These are phyloP conservation scores for Saiga tatarica DNA, from an alignment of 2,113 vertebrate species.

Conservation along the genomic window DNA sequence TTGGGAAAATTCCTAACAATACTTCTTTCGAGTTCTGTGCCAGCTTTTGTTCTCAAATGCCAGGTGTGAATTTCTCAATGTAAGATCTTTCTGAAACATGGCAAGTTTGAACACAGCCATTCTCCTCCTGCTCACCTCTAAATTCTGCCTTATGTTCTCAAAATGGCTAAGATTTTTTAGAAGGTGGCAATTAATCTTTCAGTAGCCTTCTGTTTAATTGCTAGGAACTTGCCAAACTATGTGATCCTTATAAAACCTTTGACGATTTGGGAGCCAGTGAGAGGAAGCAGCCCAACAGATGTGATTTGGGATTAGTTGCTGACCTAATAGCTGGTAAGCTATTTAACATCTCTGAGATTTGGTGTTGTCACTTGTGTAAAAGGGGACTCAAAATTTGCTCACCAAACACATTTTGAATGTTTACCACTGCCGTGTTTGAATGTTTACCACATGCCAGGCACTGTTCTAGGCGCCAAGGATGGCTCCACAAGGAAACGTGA, in stretches of 20 bases:
- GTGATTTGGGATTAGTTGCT: slow-evolving; percentile 29
- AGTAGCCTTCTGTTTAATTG: not conserved
- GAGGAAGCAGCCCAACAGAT: slow-evolving; percentile 30
- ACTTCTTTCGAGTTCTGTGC: not conserved
- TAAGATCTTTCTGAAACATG: not conserved
- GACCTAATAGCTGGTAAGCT: slow-evolving; percentile 49
- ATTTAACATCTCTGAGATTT: slow-evolving; percentile 2
- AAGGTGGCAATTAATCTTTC: slow-evolving; percentile 9
- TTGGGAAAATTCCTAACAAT: not conserved
- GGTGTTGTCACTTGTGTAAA: not conserved
- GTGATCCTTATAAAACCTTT: slow-evolving; percentile 40
- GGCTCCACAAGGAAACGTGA: not conserved
- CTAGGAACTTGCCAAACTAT: slow-evolving; percentile 24
- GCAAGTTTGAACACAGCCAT: slow-evolving; percentile 43
- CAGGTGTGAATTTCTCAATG: slow-evolving; percentile 19
- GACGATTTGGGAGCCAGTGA: not conserved
- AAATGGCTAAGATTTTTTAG: not conserved
- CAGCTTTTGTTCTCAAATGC: slow-evolving; percentile 32
- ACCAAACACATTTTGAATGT: not conserved
- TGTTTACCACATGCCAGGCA: not conserved
- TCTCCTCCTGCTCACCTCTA: not conserved
- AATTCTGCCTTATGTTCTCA: not conserved
- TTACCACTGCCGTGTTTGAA: not conserved
- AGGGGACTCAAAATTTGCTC: not conserved
- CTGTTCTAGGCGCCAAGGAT: not conserved